Evolutionary conservation across 1,140 invertebrate genomes (phyloP).

Genomic region (Mamestra configurata): DNA sequence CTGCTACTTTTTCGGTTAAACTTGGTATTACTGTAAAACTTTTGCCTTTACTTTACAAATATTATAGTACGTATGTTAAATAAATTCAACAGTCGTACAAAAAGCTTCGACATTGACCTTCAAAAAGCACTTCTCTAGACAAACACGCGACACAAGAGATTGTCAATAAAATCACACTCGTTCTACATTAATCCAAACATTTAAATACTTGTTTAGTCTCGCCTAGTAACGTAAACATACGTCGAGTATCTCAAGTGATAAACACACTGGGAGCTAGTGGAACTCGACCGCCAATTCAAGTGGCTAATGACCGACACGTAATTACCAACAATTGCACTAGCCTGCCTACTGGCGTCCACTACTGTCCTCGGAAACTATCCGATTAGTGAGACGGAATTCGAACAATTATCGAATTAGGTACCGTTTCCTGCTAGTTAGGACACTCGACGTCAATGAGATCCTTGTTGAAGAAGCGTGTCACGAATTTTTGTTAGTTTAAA

Average conservation of each 20-base stretch:
- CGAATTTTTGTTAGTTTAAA: constrained; percentile 24
- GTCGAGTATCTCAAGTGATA: constrained; percentile 37
- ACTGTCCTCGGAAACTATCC: constrained; percentile 53
- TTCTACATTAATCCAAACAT: constrained; percentile 14
- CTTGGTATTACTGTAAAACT: constrained; percentile 6
- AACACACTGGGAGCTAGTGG: constrained; percentile 28
- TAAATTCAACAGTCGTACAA: not conserved
- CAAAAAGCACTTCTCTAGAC: not conserved
- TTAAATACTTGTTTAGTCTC: constrained; percentile 38
- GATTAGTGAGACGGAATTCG: constrained; percentile 59
- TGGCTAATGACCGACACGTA: constrained; percentile 65
- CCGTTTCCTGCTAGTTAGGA: constrained; percentile 65
- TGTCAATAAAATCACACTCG: constrained; percentile 20
- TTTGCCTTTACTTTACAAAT: not conserved
- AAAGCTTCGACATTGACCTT: constrained; percentile 11
- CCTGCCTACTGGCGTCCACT: constrained; percentile 42
- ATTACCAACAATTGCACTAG: constrained; percentile 64
- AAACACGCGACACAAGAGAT: constrained; percentile 1
- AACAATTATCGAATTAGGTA: constrained; percentile 79
- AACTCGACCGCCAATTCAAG: constrained; percentile 60
- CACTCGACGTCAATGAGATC: constrained; percentile 5
- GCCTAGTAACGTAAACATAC: constrained; percentile 28
- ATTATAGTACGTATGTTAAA: not conserved
- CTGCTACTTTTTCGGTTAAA: constrained; percentile 1
- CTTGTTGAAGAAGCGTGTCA: constrained; percentile 5